Conservation (phyloP, 2,113 vertebrate genomes). For the Lamprotornis superbus region DNA sequence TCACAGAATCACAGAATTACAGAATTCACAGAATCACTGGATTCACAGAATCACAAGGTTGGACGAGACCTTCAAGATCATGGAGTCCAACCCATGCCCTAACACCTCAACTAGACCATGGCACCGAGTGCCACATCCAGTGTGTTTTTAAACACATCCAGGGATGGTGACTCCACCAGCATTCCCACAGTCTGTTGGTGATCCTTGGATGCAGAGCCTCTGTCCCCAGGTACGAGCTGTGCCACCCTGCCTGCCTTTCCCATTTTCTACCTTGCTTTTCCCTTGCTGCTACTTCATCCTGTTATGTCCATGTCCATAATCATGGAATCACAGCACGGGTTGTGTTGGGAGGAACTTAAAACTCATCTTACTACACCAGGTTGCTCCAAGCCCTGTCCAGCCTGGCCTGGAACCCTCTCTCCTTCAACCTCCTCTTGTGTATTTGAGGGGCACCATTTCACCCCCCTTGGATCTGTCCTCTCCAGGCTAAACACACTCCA, state of each 20-base stretch:
- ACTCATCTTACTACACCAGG: not conserved
- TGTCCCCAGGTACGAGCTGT: not conserved
- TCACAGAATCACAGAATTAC: too few species aligned
- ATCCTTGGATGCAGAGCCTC: not conserved
- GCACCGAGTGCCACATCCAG: too few species aligned
- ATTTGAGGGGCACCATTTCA: not conserved
- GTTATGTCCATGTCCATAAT: not conserved
- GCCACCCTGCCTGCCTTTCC: not conserved
- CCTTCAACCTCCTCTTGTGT: not conserved
- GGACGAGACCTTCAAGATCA: too few species aligned
- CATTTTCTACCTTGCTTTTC: not conserved
- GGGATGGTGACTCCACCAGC: too few species aligned
- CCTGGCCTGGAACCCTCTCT: not conserved
- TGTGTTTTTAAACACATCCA: too few species aligned
- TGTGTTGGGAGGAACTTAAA: not conserved
- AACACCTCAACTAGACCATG: too few species aligned
- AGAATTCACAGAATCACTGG: too few species aligned
- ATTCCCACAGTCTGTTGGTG: not conserved
- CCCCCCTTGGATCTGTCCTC: not conserved
- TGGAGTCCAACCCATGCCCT: too few species aligned
- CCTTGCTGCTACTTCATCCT: not conserved
- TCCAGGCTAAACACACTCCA: not conserved
- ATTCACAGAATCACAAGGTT: too few species aligned
- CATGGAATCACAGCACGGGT: not conserved
- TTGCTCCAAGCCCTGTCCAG: not conserved